A percentile compares a stretch with the other conserved stretches of the same genome.
phyloP scores from a whole-genome alignment of 1,140 invertebrate species.

The Samia ricini region DNA sequence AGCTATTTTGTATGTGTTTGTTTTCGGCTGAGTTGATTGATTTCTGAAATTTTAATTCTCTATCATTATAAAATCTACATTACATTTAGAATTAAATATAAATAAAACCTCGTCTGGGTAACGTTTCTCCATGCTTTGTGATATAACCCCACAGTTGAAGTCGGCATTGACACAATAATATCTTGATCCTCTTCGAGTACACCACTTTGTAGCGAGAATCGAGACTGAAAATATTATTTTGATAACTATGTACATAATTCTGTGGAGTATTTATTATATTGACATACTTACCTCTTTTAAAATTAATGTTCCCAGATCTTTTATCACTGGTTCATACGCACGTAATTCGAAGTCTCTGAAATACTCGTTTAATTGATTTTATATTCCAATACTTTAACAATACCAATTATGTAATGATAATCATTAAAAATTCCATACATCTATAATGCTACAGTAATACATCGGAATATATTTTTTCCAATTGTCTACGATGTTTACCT shows the following conservation, averaged over 20 bases:
- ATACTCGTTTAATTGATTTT: neutral
- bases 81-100: neutral
- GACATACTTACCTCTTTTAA: slow-evolving; percentile 32
- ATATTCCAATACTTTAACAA: no score
- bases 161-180: neutral
- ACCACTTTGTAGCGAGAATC: slow-evolving; percentile 29
- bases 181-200: slow-evolving; percentile 25
- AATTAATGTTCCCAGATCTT: slow-evolving; percentile 29
- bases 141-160: slow-evolving; percentile 29
- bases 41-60: neutral
- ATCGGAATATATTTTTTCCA: no score
- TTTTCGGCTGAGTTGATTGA: neutral
- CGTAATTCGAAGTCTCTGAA: slow-evolving; percentile 55
- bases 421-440: no score
- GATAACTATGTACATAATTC: neutral
- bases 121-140: slow-evolving; percentile 42
- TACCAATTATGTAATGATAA: no score
- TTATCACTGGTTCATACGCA: slow-evolving; percentile 46
- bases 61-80: neutral
- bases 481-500: no score
- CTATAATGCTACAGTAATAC: no score
- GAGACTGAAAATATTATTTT: slow-evolving; percentile 26
- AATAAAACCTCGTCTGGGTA: slow-evolving; percentile 8
- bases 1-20: slow-evolving; percentile 24
- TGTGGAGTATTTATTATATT: neutral